Evolutionary conservation across 2,797 vertebrate species (phyloP).

Genomic region (Moxostoma hubbsi): DNA sequence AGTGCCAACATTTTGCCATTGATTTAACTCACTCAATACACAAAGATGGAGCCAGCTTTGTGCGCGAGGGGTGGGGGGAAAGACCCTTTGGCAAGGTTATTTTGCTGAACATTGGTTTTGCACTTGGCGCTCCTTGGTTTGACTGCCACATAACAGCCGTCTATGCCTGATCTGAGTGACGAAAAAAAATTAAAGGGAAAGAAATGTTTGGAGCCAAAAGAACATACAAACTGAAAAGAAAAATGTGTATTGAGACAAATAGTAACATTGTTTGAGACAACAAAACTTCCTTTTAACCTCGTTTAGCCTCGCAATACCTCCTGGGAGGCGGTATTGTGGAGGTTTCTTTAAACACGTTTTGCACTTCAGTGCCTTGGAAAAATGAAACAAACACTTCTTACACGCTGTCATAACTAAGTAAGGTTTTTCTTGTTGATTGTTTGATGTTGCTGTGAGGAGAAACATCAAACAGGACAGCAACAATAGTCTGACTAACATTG

Average conservation of each 20-base stretch:
- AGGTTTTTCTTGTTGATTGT: conserved; percentile 52
- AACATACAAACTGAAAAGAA: conserved; percentile 83
- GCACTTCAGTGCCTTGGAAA: conserved; percentile 54
- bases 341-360: conserved; percentile 70
- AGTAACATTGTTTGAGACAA: conserved; percentile 64
- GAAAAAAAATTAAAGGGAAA: conserved; percentile 41
- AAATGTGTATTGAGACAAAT: conserved; percentile 73
- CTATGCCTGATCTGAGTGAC: conserved; percentile 75
- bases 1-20: conserved; percentile 98
- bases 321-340: conserved; percentile 67
- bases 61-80: conserved; percentile 83
- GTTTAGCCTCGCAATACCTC: conserved; percentile 70
- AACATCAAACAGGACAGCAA: conserved; percentile 55
- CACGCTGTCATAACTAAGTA: conserved; percentile 32
- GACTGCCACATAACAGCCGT: conserved; percentile 83
- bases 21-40: conserved; percentile 93
- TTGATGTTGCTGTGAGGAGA: conserved; percentile 56
- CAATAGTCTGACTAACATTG: conserved; percentile 47
- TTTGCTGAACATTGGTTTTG: conserved; percentile 79
- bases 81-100: conserved; percentile 99
- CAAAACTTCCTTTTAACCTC: conserved; percentile 67
- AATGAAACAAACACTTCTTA: conserved; percentile 47
- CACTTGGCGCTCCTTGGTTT: conserved; percentile 80
- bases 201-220: conserved; percentile 76
- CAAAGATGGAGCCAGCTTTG: conserved; percentile 94